Conservation (phyloP, 2,113 vertebrate species). For the Spermophilus dauricus region DNA sequence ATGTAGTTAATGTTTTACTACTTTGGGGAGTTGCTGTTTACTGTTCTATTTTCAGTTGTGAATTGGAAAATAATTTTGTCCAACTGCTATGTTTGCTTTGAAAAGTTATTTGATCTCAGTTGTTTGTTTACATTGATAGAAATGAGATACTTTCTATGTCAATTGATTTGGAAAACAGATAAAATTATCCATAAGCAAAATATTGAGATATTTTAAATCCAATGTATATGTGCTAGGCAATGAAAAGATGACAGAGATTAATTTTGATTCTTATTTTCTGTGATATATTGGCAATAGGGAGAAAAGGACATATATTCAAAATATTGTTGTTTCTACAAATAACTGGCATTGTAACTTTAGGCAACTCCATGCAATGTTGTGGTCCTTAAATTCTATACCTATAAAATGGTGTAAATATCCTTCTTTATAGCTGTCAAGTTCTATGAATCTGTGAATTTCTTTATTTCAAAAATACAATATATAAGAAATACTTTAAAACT, state of each 20-base stretch:
- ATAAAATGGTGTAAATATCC: background rate
- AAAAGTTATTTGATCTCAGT: constrained; percentile 49
- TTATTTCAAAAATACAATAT: background rate
- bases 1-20: background rate
- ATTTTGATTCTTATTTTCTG: constrained; percentile 33
- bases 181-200: constrained; percentile 29
- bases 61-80: constrained; percentile 45
- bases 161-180: constrained; percentile 19
- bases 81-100: constrained; percentile 17
- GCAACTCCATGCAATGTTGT: background rate
- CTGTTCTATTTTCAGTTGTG: constrained; percentile 15
- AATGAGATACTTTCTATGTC: constrained; percentile 24
- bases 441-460: background rate
- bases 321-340: background rate
- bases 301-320: constrained; percentile 39
- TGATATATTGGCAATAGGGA: constrained; percentile 9
- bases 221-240: background rate
- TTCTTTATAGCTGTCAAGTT: background rate
- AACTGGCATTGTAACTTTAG: background rate
- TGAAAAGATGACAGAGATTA: constrained; percentile 42
- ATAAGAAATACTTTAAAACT: background rate
- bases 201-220: background rate
- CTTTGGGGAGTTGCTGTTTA: background rate
- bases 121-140: constrained; percentile 42
- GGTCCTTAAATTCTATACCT: background rate